Conservation (phyloP, 1,140 invertebrate genomes). For the Psix sp. region DNA sequence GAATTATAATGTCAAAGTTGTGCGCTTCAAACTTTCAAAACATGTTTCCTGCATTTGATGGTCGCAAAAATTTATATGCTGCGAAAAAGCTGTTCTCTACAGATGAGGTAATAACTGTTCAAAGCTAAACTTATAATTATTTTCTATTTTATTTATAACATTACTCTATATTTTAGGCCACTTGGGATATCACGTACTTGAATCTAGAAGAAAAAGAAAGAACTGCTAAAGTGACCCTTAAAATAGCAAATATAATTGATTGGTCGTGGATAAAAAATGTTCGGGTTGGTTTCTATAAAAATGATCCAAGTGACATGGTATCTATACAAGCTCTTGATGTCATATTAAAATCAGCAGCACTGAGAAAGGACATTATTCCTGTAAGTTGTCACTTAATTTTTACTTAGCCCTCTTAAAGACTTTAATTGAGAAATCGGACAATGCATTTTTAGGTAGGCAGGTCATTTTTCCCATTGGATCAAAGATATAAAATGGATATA, state of each 20-base stretch:
- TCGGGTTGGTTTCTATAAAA: constrained; percentile 67
- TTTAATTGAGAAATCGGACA: neutral
- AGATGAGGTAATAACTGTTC: constrained; percentile 19
- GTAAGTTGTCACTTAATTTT: constrained; percentile 20
- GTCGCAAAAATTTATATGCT: constrained; percentile 82
- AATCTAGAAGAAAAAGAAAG: constrained; percentile 17
- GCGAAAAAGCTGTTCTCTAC: constrained; percentile 61
- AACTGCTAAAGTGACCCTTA: constrained; percentile 76
- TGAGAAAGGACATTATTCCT: constrained; percentile 14
- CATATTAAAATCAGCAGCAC: constrained; percentile 82
- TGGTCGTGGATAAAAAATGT: constrained; percentile 78
- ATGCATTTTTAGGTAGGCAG: constrained; percentile 73
- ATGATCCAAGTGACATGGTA: constrained; percentile 78
- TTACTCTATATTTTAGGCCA: constrained; percentile 13
- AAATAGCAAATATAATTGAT: constrained; percentile 77
- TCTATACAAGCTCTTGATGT: constrained; percentile 89
- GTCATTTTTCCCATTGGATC: constrained; percentile 72
- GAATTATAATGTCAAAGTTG: constrained; percentile 67
- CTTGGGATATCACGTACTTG: neutral
- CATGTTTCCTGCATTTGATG: constrained; percentile 83
- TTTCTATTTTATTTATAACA: neutral
- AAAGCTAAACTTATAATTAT: neutral
- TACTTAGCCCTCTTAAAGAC: neutral
- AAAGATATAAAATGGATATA: constrained; percentile 66
- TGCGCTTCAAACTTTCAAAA: constrained; percentile 61